phyloP scores from a whole-genome alignment of 2,113 vertebrate species.

The Hyperopisus bebe region DNA sequence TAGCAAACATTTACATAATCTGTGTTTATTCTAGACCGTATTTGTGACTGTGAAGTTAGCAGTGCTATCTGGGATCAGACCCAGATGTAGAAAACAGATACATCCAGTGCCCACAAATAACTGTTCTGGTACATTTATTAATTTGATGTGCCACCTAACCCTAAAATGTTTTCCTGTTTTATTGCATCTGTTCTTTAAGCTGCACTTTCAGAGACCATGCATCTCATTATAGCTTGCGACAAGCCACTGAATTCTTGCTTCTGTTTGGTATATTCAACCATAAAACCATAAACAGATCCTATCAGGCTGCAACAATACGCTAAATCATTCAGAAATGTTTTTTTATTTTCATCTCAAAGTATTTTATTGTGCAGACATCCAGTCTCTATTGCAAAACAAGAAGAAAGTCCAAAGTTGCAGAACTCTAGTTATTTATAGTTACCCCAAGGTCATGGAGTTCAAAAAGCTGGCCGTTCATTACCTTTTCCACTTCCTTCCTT shows the following conservation, averaged over 20 bases:
- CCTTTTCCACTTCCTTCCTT: constrained; percentile 80
- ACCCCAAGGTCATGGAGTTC: not conserved
- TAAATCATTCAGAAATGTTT: not conserved
- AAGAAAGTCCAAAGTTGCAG: not conserved
- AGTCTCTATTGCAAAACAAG: not conserved
- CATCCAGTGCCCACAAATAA: not conserved
- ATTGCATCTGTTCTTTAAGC: not conserved
- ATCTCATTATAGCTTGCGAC: not conserved
- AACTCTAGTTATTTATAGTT: not conserved
- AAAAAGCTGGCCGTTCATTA: constrained; percentile 37
- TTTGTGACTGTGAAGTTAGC: not conserved
- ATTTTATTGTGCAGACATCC: not conserved
- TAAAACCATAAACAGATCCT: not conserved
- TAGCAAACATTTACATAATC: constrained; percentile 5
- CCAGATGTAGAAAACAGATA: not conserved
- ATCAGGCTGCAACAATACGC: not conserved
- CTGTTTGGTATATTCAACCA: not conserved
- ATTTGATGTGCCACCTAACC: not conserved
- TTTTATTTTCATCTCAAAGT: not conserved
- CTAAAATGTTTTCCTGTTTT: not conserved
- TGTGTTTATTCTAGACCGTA: not conserved
- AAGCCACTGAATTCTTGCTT: not conserved
- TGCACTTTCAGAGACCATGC: not conserved
- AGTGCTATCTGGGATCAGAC: constrained; percentile 1
- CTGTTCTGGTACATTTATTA: not conserved